Conservation (phyloP, 2,113 vertebrate genomes). For the Melanerpes formicivorus region DNA sequence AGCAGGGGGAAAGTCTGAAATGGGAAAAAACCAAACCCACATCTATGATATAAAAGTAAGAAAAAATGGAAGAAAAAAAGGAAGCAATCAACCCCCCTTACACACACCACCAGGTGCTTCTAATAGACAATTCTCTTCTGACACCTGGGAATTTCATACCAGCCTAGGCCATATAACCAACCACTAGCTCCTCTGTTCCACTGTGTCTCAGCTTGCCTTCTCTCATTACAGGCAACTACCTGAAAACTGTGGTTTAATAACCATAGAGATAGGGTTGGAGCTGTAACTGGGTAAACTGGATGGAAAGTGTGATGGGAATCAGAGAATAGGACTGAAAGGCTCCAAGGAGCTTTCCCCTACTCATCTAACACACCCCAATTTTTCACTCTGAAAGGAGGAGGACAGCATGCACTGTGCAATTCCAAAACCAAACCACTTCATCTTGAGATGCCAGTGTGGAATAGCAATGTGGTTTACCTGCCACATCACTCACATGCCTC, state of each 20-base stretch:
- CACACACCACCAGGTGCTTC: background rate
- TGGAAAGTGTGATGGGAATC: background rate
- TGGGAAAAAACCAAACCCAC: background rate
- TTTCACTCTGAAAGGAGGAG: background rate
- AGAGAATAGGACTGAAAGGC: background rate
- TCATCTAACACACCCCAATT: background rate
- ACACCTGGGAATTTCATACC: background rate
- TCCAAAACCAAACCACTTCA: background rate
- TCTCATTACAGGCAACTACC: background rate
- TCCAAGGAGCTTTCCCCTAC: background rate
- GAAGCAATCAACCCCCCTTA: background rate
- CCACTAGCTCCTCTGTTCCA: background rate
- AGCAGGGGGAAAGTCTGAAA: background rate
- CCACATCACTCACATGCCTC: background rate
- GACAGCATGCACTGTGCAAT: background rate
- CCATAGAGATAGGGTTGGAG: background rate
- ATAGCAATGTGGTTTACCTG: background rate
- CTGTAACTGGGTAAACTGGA: background rate
- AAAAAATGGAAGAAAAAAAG: background rate
- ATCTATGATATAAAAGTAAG: background rate
- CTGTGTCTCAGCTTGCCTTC: background rate
- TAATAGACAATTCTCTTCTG: background rate
- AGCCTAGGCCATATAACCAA: fast-evolving
- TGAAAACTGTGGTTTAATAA: background rate
- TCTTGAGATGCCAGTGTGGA: background rate